Percentiles rank a stretch among this genome's conserved stretches.
phyloP scores from a whole-genome alignment of 2,113 vertebrate species.

The Ctenomys sociabilis region DNA sequence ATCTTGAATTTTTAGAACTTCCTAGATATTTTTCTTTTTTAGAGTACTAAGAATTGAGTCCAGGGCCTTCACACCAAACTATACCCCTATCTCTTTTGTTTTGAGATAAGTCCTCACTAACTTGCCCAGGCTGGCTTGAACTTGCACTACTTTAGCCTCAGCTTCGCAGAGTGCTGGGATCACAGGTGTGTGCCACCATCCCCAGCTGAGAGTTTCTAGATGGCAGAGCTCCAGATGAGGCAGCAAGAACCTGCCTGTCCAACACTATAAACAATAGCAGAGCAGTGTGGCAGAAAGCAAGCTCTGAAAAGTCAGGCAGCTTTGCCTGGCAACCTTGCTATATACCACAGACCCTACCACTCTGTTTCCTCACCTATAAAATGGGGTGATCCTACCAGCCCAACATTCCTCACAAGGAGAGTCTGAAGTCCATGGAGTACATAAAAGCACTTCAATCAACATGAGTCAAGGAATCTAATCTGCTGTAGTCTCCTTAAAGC shows the following conservation, averaged over 20 bases:
- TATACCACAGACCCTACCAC: neutral
- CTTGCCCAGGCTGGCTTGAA: neutral
- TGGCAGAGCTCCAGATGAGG: neutral
- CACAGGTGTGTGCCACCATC: neutral
- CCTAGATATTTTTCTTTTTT: neutral
- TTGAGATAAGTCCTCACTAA: neutral
- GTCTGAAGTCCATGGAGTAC: neutral
- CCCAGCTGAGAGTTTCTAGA: neutral
- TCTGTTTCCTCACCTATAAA: neutral
- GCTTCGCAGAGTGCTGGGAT: neutral
- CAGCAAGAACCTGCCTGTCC: neutral
- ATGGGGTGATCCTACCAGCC: neutral
- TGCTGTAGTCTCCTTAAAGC: neutral
- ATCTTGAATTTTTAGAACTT: neutral
- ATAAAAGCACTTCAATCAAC: neutral
- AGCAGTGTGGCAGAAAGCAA: accelerated
- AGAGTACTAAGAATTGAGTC: neutral
- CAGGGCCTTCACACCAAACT: neutral
- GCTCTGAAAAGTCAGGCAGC: neutral
- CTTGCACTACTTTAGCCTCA: neutral
- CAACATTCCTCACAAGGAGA: neutral
- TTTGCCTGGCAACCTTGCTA: neutral
- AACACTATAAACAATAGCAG: neutral
- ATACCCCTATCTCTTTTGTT: neutral
- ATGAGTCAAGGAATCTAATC: neutral